Percentiles rank a stretch among this genome's conserved stretches.
These are phyloP conservation scores for Struthio camelus DNA, from an alignment of 2,113 vertebrate genomes.

Conservation along the genomic window DNA sequence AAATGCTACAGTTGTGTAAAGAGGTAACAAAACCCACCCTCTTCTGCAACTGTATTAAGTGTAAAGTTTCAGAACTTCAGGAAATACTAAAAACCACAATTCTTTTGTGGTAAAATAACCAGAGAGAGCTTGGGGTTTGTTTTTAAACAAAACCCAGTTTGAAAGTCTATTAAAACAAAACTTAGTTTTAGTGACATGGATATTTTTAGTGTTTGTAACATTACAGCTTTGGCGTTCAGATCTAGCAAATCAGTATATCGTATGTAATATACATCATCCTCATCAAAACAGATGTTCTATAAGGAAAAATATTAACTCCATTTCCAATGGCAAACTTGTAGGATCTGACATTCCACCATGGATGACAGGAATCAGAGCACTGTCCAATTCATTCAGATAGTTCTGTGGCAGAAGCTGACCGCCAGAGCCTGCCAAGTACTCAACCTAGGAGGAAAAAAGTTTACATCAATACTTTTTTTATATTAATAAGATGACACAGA, in stretches of 20 bases:
- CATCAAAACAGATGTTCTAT: constrained; percentile 78
- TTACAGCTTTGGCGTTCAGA: constrained; percentile 55
- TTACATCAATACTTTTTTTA: not conserved
- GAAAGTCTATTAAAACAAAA: constrained; percentile 41
- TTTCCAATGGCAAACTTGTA: constrained; percentile 83
- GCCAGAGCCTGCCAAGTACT: constrained; percentile 90
- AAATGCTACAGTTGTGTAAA: constrained; percentile 44
- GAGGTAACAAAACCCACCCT: constrained; percentile 23
- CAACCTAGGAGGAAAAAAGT: constrained; percentile 79
- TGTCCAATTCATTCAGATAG: constrained; percentile 93
- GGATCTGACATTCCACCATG: constrained; percentile 82
- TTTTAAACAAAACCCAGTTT: constrained; percentile 32
- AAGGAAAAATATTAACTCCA: constrained; percentile 94
- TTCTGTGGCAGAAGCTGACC: constrained; percentile 87
- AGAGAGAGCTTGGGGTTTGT: not conserved
- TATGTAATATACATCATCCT: not conserved
- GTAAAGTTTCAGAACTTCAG: constrained; percentile 65
- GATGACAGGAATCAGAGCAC: constrained; percentile 91
- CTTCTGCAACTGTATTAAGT: constrained; percentile 39
- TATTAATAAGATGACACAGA: fast-evolving
- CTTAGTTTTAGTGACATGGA: constrained; percentile 39
- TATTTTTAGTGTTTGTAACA: constrained; percentile 63
- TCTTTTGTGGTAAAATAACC: not conserved
- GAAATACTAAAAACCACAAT: constrained; percentile 4
- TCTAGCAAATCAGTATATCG: constrained; percentile 20